Conservation (phyloP, 37 sponge, comb jelly and placozoan genomes). For the Beroe ovata region DNA sequence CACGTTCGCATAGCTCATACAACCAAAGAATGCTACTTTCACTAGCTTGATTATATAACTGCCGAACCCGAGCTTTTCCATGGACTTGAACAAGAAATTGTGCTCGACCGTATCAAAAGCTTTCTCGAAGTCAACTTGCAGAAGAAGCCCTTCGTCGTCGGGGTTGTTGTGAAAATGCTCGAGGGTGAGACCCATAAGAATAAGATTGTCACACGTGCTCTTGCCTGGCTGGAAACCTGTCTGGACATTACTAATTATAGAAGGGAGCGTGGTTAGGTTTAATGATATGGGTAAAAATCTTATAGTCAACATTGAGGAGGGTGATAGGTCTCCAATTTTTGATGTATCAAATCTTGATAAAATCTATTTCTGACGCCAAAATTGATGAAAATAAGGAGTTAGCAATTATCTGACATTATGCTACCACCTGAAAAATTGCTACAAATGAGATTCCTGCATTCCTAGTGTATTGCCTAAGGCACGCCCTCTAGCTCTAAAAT, state of each 20-base stretch:
- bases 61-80: not conserved
- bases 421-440: too few relatives aligned
- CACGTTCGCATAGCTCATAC: too few relatives aligned
- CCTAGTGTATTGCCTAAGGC: too few relatives aligned
- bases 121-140: not conserved
- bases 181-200: not conserved
- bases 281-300: slow-evolving; percentile 12
- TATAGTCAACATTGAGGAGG: slow-evolving; percentile 19
- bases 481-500: too few relatives aligned
- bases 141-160: not conserved
- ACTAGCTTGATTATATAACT: not conserved
- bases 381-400: too few relatives aligned
- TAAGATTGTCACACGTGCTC: not conserved
- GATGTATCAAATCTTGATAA: too few relatives aligned
- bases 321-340: slow-evolving; percentile 8
- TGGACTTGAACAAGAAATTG: not conserved
- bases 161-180: not conserved
- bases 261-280: not conserved
- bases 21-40: slow-evolving; percentile 23
- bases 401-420: too few relatives aligned
- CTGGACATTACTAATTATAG: not conserved
- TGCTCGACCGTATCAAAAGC: not conserved
- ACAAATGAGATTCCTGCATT: too few relatives aligned
- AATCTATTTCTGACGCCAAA: too few relatives aligned
- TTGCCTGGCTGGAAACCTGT: not conserved